Conservation (phyloP, 2,888 invertebrate genomes). For the Orthonychiurus folsomi region DNA sequence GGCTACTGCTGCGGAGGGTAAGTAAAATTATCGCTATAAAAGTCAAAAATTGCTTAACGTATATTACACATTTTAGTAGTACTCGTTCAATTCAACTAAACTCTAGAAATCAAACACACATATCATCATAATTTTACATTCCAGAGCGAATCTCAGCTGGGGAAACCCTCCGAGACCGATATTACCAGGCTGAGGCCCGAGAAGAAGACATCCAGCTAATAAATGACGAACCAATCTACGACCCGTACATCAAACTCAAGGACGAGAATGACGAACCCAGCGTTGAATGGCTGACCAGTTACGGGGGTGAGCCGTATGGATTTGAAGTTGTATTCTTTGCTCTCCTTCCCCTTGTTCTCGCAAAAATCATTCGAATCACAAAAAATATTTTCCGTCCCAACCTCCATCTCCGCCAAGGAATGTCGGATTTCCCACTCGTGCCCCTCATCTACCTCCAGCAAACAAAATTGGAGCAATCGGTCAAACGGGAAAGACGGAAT, state of each 20-base stretch:
- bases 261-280: neutral
- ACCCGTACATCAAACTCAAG: neutral
- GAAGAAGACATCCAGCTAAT: neutral
- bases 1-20: no score
- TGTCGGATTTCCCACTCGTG: neutral
- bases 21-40: no score
- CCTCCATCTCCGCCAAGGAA: neutral
- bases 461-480: neutral
- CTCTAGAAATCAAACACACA: no score
- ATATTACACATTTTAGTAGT: no score
- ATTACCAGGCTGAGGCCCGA: no score
- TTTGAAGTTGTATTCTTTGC: neutral
- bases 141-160: no score
- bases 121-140: no score
- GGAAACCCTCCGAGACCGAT: no score
- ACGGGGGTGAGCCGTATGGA: neutral
- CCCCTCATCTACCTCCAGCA: slow-evolving; percentile 4
- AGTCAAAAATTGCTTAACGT: no score
- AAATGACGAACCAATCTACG: neutral
- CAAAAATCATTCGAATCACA: neutral
- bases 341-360: neutral
- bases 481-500: neutral
- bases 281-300: neutral
- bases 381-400: neutral
- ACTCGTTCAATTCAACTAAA: no score